Base-by-base conservation (phyloP, 2,113 vertebrate species). In the Penelope pileata region DNA sequence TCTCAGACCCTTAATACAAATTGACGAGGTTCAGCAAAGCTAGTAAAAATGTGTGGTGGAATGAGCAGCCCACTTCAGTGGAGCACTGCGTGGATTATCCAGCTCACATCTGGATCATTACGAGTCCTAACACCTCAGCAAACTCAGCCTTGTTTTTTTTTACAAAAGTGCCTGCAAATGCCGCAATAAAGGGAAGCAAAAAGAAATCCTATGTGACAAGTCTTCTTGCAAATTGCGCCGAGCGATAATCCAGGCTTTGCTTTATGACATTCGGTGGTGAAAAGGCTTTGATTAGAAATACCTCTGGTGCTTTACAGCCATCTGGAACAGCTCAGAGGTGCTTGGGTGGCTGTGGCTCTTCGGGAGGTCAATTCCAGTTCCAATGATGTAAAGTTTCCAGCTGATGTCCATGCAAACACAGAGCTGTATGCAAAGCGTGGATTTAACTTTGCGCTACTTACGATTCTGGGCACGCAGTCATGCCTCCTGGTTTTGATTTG, bases 281-380 rank as follows among this genome's bases (percentile, higher is more conserved):
- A 77, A 94, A 77, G 79, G 14, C 91, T 77, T 82, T 76, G 93
- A 54, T 74, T 56, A n/a, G 67, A 69, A 94, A 60, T 12, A 7
- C 78, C 45, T 47, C 64, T 27, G 86, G 84, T 87, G 92, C 94
- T 93, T 64, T 34, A 3, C 64, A 50, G 76, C 92, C 97, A 97
- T 96, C 97, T 97, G 97, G 96, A 97, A 83, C 36, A 90, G 91
- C 80, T 97, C 91, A 94, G 7, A 94, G 95, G 80, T 91, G 67
- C 96, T 68, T 85, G 96, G 95, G 90, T 96, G 93, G 96, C 95
- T 84, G 92, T 91, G 95, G 94, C 91, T 90, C 94, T 70, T 3
- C 50, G 82, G 92, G 96, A 95, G 93, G 90, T 90, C 91, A 95
- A 47, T 60, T 54, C 88, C 89, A 50, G 91, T 70, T 75, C n/a